These are phyloP conservation scores for Poeciliopsis infans DNA, from an alignment of 2,797 vertebrate species.

Conservation along the genomic window DNA sequence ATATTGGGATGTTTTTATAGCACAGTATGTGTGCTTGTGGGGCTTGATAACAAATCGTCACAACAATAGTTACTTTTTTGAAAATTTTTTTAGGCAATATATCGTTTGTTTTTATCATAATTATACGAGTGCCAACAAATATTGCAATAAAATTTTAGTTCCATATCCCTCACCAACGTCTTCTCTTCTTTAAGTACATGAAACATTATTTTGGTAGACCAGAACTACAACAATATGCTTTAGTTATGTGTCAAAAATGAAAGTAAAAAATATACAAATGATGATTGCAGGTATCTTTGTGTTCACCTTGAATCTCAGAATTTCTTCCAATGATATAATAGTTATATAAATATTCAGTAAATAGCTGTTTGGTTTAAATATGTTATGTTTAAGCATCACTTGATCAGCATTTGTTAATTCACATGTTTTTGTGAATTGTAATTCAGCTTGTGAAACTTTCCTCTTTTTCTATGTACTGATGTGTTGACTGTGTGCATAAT, in stretches of 20 bases:
- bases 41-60: neutral
- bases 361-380: neutral
- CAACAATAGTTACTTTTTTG: neutral
- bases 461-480: neutral
- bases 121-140: neutral
- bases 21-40: neutral
- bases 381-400: neutral
- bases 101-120: neutral
- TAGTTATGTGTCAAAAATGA: neutral
- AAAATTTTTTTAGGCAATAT: neutral
- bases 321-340: neutral
- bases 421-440: neutral
- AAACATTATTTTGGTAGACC: neutral
- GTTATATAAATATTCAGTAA: too few relatives aligned
- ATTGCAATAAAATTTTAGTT: neutral
- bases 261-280: neutral
- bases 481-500: neutral
- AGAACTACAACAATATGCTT: neutral
- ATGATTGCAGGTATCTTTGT: neutral
- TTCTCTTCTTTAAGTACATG: neutral
- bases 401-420: neutral
- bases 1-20: neutral
- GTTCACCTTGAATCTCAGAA: neutral
- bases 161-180: neutral
- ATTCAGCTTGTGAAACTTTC: neutral